Base-by-base conservation (phyloP, 2,888 invertebrate genomes). In the Phengaris alcon region DNA sequence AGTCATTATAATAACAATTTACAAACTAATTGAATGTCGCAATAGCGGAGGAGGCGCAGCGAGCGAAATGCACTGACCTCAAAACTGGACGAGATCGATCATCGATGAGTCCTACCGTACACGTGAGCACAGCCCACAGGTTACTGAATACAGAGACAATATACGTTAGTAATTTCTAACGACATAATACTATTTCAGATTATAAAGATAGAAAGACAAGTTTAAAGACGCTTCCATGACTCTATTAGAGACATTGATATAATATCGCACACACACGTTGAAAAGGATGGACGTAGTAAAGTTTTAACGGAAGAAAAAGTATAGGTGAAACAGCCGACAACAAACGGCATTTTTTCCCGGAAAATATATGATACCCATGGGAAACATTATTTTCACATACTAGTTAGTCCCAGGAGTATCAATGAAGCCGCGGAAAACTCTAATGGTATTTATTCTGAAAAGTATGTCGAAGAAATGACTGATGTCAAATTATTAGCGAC, bases 1-100 rank as follows among this genome's bases (percentile, higher is more conserved):
- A 64, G 64, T 64, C 64, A 64, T 54, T 72, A 72, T 22, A 72
- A 72, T 72, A 72, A 72, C 72, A 51, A 52, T 72, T 72, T 72
- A 72, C 72, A 35, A 72, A 35, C 35, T 35, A 52, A 54, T 72
- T 64, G 64, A 64, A 51, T 59, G 74, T 64, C 74, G 74, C 68
- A 73, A 73, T 52, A 68, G 46, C 46, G 51, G 59, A 70, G 55
- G 52, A 59, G 76, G 75, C 74, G 75, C 77, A 74, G 75, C 75
- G 74, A 75, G 75, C 75, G 74, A 74, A 77, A 78, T 78, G 76
- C 75, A 75, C 69, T 77, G 79, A 78, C 79, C 79, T 78, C 78
- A 77, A 78, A 76, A 76, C 74, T 22, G 68, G 76, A 75, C 68
- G 78, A 78, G 76, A 78, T 78, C 76, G 74, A 77, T 76, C 76